Conservation (phyloP, 2,113 vertebrate species). For the Sorex araneus region DNA sequence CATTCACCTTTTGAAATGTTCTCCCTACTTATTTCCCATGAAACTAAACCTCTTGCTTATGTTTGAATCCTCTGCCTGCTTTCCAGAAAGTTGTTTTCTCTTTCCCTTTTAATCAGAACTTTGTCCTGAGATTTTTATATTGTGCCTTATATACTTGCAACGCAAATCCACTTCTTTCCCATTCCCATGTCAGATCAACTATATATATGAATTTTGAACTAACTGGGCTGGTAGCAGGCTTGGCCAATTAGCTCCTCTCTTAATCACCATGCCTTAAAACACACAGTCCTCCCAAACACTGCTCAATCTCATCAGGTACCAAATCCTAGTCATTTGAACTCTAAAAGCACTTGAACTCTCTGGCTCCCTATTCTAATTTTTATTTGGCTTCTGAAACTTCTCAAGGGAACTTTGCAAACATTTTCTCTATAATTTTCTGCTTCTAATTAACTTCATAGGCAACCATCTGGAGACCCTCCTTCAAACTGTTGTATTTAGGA, state of each 20-base stretch:
- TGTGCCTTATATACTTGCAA: neutral
- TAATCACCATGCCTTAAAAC: neutral
- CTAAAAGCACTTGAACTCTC: neutral
- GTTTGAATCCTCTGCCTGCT: conserved; percentile 10
- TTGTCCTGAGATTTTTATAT: neutral
- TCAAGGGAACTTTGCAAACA: neutral
- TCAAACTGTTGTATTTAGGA: neutral
- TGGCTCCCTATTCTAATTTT: neutral
- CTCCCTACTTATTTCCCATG: neutral
- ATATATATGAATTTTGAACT: neutral
- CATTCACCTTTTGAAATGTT: conserved; percentile 1
- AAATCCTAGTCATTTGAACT: neutral
- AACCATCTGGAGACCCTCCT: neutral
- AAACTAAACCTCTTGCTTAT: conserved; percentile 45
- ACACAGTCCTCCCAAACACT: neutral
- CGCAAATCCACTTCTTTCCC: neutral
- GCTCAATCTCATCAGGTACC: neutral
- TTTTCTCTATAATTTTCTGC: neutral
- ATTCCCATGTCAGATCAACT: neutral
- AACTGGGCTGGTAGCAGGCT: neutral
- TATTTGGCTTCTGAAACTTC: neutral
- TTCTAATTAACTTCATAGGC: neutral
- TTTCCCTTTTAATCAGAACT: neutral
- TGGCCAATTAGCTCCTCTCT: neutral
- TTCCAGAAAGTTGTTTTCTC: neutral